Conservation (phyloP, 2,888 invertebrate species). For the Lepidochrysops patricia region DNA sequence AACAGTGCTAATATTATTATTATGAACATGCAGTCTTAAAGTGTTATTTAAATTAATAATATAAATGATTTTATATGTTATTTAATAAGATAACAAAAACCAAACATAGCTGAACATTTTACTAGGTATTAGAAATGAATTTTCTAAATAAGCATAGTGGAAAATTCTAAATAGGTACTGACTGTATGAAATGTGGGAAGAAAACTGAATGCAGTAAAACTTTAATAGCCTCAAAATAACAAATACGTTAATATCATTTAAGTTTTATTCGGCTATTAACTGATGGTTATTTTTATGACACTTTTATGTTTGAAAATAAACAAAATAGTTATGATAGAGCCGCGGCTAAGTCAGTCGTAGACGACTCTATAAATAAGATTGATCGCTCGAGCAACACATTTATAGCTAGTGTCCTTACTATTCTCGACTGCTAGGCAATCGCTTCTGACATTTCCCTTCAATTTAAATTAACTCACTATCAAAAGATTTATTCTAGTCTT, state of each 20-base stretch:
- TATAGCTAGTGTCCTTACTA: constrained; percentile 16
- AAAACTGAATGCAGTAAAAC: neutral
- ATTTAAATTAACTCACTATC: neutral
- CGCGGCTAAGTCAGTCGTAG: constrained; percentile 13
- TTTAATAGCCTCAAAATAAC: neutral
- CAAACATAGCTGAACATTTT: too few relatives aligned
- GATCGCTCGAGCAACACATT: constrained; percentile 13
- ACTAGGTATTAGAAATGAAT: too few relatives aligned
- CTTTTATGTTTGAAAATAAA: constrained; percentile 14
- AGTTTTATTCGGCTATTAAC: constrained; percentile 3
- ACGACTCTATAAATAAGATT: constrained; percentile 18
- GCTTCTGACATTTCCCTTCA: constrained; percentile 9
- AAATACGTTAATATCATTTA: neutral
- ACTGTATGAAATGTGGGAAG: too few relatives aligned
- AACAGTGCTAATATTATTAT: too few relatives aligned
- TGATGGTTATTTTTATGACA: constrained; percentile 5
- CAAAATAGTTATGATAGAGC: constrained; percentile 14
- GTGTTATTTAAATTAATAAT: too few relatives aligned
- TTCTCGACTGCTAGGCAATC: constrained; percentile 16
- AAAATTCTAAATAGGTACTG: too few relatives aligned
- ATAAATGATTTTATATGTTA: too few relatives aligned
- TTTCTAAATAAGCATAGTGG: too few relatives aligned
- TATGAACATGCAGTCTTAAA: too few relatives aligned
- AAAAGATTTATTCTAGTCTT: neutral
- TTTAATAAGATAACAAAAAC: too few relatives aligned